These are phyloP conservation scores for Muscicapa adusta DNA, from an alignment of 2,113 vertebrate genomes.

Conservation along the genomic window DNA sequence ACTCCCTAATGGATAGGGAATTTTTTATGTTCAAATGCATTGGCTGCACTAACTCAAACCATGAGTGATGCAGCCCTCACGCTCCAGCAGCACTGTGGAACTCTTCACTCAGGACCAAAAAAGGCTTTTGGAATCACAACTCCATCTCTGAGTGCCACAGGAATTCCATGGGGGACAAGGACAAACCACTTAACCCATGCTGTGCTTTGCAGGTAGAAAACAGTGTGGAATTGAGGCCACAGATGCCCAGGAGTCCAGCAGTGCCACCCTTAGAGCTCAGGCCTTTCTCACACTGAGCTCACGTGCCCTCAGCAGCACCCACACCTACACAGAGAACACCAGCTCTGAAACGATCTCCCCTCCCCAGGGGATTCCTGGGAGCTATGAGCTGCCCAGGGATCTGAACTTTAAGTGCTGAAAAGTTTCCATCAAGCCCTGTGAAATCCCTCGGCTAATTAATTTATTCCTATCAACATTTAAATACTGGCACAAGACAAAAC, in stretches of 20 bases:
- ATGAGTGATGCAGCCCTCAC: neutral
- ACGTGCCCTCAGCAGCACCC: accelerated
- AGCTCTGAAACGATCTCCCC: accelerated
- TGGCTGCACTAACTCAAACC: neutral
- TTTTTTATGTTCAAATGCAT: neutral
- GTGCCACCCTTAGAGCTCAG: neutral
- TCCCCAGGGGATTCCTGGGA: accelerated
- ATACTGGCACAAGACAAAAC: neutral
- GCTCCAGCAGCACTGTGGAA: neutral
- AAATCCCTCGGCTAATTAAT: neutral
- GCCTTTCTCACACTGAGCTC: neutral
- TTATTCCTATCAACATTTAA: neutral
- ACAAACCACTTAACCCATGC: neutral
- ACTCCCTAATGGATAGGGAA: neutral
- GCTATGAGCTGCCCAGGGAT: accelerated
- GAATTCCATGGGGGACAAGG: neutral
- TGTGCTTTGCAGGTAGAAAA: neutral
- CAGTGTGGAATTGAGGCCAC: neutral
- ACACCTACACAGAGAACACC: too few relatives aligned
- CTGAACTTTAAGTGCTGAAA: accelerated
- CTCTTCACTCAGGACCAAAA: constrained; percentile 7
- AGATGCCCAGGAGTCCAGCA: neutral
- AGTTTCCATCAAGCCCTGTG: accelerated
- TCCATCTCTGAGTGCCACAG: neutral
- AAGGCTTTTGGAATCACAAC: neutral